Evolutionary conservation across 92 coral and sea anemone species (phyloP).

Genomic region (Siderastrea radians): DNA sequence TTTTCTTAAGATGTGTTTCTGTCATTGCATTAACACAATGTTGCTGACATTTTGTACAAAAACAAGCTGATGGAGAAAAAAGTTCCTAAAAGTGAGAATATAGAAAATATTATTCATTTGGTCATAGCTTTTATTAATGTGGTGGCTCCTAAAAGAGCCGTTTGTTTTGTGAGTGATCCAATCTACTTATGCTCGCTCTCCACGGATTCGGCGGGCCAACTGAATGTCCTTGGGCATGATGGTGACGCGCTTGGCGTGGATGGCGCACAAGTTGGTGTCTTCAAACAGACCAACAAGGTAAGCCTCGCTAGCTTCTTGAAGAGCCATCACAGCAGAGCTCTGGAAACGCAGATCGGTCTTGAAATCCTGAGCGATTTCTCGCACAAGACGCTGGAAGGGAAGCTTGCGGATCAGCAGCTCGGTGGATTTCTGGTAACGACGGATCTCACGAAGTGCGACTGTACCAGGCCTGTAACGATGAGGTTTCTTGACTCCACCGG

Average conservation of each 20-base stretch:
- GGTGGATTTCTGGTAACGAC: conserved; percentile 90
- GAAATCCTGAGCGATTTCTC: conserved; percentile 89
- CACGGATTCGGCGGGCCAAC: conserved; percentile 99
- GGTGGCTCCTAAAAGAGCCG: no score
- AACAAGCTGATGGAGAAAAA: no score
- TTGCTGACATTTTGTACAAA: no score
- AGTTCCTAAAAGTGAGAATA: no score
- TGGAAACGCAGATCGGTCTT: conserved; percentile 91
- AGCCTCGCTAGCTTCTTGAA: conserved; percentile 97
- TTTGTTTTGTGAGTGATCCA: neutral
- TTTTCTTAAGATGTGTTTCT: no score
- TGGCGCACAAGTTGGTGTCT: conserved; percentile 99
- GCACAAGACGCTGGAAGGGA: conserved; percentile 88
- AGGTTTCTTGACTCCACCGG: conserved; percentile 88
- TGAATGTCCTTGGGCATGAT: conserved; percentile 99
- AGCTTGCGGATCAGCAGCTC: conserved; percentile 90
- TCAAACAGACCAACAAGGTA: conserved; percentile 98
- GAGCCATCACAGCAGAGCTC: conserved; percentile 96
- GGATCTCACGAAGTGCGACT: conserved; percentile 90
- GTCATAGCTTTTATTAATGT: no score
- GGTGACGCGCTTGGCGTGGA: conserved; percentile 99
- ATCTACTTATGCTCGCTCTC: conserved; percentile 53
- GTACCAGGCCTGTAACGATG: conserved; percentile 93
- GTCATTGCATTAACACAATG: no score
- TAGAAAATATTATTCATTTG: no score